Base-by-base conservation (phyloP, 2,797 vertebrate genomes). In the Onychomys torridus region DNA sequence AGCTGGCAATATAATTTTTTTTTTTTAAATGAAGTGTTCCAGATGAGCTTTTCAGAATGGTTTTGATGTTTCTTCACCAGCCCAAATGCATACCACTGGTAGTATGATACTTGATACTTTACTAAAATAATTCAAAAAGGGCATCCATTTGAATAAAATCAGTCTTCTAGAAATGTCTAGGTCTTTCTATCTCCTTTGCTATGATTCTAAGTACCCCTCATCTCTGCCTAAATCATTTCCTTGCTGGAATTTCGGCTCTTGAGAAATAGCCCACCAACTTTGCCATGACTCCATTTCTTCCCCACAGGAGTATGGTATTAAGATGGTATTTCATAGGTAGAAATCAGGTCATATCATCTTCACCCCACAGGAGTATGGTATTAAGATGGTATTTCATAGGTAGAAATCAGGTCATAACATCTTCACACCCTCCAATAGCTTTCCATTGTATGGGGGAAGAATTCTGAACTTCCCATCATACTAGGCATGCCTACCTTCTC, bases 51-150 rank as follows among this genome's bases (percentile, higher is more conserved):
- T 90, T 49, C 61, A 86, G 14, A 91, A 49, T 59, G 81, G 55
- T 89, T 69, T 73, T 78, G 73, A 77, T 92, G 57, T 93, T 89
- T 96, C 69, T 87, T 40, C 78, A 92, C 69, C 57, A 52, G 46
- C 78, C 71, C 69, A 92, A 73, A 77, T 89, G 82, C 75, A 69
- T 57, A 59, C 23, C 9, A 21, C 6, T 32, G 0, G 5, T 55
- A 92, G 91, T 16, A n/a, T 59, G 86, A 75, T 65, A 63, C 43
- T 34, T 77, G 21, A 65, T 65, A 49, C 21, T 78, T 65, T 37
- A 59, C 52, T 63, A 90, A 69, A 3, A 5, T 52, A 83, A 87
- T 96, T 94, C 59, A 84, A 85, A 86, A 78, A 25, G 6, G 13
- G 40, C 19, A 59, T 11, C 57, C 0, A 11, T 63, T 29, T 52